phyloP scores from a whole-genome alignment of 2,113 vertebrate species.

The Oryzias curvinotus region DNA sequence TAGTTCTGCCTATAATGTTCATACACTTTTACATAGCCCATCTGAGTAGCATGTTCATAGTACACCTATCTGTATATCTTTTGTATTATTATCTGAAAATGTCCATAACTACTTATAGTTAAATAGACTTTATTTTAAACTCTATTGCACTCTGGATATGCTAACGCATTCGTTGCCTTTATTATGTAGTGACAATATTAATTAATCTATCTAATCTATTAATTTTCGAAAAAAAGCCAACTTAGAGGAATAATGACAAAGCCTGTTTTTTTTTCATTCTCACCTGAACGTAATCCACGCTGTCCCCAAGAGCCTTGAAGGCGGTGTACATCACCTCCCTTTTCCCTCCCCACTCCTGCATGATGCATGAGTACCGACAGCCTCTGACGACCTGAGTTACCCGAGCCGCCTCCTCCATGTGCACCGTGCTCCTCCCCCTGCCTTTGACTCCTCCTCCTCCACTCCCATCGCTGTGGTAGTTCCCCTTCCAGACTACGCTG shows the following conservation, averaged over 20 bases:
- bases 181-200: too few species aligned
- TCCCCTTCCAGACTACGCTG: constrained; percentile 91
- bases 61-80: too few species aligned
- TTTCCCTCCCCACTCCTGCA: constrained; percentile 98
- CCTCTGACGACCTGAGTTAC: constrained; percentile 82
- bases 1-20: too few species aligned
- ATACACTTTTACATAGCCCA: too few species aligned
- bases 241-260: too few species aligned
- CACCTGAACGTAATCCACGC: constrained; percentile 97
- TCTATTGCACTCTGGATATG: too few species aligned
- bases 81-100: too few species aligned
- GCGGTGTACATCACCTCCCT: constrained; percentile 99
- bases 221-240: background rate
- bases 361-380: constrained; percentile 88
- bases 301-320: constrained; percentile 92
- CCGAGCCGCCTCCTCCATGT: constrained; percentile 71
- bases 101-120: too few species aligned
- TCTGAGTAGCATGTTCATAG: too few species aligned
- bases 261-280: constrained; percentile 7
- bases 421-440: constrained; percentile 53
- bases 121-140: too few species aligned
- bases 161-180: too few species aligned
- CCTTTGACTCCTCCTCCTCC: constrained; percentile 42
- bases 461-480: constrained; percentile 88
- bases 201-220: too few species aligned